Evolutionary conservation across 2,797 vertebrate genomes (phyloP), one percentile per base, ranked within the genome.

Genomic region (Philypnodon macrostomus): DNA sequence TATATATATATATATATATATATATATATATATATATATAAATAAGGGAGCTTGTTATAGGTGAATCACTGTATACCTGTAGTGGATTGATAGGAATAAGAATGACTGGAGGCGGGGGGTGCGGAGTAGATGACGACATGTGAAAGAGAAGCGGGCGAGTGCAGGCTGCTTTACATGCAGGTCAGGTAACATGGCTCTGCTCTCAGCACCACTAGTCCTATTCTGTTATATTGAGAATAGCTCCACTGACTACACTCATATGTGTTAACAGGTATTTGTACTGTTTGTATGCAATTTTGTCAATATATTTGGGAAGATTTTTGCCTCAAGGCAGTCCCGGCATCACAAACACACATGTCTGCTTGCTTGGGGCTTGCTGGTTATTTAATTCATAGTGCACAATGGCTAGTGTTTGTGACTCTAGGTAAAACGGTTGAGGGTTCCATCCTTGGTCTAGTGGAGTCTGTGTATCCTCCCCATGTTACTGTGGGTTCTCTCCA

Each of bases 101-200:
- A 73, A 50, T 60, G 77, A 66, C 44, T 63, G 56, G 32, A 35
- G 30, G 13, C 42, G 37, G 58, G 62, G 53, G 46, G 59, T 59
- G 51, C 62, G 27, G 58, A 75, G 60, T 50, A 58, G 75, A 84
- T 79, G 78, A 85, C 79, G 82, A 76, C 82, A 85, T 78, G 74
- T 67, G 77, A 72, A 66, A 64, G 67, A 74, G 73, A 52, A 9
- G 24, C 31, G 7, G 63, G 57, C 58, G 63, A 70, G 83, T 58
- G 63, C 67, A 69, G 80, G 21, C 85, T 85, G 79, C 72, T 91
- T 88, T 87, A 83, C 85, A 90, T 90, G 87, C 88, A 39, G 86
- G 81, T 89, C 87, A 89, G 84, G 87, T 86, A 85, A 81, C 37
- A 42, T 71, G 49, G 60, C 40, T 50, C 80, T 85, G 45, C 61